These are phyloP conservation scores for Cacatua alba DNA, from an alignment of 2,113 vertebrate species.

Conservation along the genomic window DNA sequence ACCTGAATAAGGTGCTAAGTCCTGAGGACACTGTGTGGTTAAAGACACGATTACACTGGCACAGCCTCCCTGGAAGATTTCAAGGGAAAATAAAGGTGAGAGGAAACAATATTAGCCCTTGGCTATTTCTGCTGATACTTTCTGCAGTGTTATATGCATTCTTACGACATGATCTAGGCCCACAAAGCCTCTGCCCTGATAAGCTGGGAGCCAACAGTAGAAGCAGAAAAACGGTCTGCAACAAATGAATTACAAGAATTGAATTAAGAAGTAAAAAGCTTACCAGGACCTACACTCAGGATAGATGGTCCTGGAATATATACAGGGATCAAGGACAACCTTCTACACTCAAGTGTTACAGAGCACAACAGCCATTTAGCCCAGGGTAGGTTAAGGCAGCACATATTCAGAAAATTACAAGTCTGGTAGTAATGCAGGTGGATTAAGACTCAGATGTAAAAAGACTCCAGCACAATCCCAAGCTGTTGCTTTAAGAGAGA, in stretches of 20 bases:
- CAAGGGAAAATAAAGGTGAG: background rate
- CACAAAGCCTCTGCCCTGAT: background rate
- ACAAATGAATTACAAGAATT: background rate
- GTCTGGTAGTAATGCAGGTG: background rate
- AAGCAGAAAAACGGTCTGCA: background rate
- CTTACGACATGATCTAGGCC: background rate
- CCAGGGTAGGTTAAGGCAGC: background rate
- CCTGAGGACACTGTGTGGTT: constrained; percentile 95
- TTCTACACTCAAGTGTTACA: background rate
- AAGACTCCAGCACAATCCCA: background rate
- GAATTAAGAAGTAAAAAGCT: background rate
- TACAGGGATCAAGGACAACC: background rate
- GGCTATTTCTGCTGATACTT: background rate
- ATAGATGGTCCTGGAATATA: background rate
- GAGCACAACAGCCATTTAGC: background rate
- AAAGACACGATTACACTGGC: constrained; percentile 95
- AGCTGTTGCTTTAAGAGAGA: background rate
- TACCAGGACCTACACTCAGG: background rate
- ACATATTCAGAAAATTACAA: background rate
- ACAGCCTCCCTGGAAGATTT: constrained; percentile 88
- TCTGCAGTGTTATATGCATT: background rate
- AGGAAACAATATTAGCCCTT: background rate
- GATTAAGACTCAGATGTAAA: background rate
- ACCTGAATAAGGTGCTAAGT: constrained; percentile 94
- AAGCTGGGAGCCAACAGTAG: background rate